A percentile compares a stretch with the other conserved stretches of the same genome.
Evolutionary conservation across 2,888 invertebrate species (phyloP).

Genomic region (Slavum lentiscoides): DNA sequence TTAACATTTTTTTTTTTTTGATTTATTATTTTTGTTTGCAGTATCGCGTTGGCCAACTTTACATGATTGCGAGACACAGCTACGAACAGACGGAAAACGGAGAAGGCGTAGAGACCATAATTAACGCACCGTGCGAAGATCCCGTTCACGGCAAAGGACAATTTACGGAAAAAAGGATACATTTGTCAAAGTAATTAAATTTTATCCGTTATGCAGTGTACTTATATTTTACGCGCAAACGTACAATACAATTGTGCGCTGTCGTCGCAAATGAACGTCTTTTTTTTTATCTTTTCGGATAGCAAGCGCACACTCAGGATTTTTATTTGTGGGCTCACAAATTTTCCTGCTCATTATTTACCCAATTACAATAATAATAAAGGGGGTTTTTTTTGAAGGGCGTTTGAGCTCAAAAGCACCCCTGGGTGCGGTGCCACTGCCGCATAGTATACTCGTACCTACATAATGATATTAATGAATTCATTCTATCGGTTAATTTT

Average conservation of each 20-base stretch:
- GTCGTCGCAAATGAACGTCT: too few species aligned
- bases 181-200: conserved; percentile 76
- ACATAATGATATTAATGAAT: too few species aligned
- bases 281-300: neutral
- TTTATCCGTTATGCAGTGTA: conserved; percentile 21
- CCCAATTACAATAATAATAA: too few species aligned
- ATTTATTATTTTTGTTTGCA: conserved; percentile 60
- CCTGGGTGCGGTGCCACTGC: too few species aligned
- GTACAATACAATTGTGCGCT: too few species aligned
- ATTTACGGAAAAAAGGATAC: conserved; percentile 87
- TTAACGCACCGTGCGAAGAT: conserved; percentile 79
- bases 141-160: conserved; percentile 80
- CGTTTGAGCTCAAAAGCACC: too few species aligned
- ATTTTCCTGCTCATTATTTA: too few species aligned
- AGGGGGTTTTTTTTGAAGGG: too few species aligned
- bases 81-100: conserved; percentile 86
- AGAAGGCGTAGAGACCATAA: conserved; percentile 89
- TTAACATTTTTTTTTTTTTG: neutral
- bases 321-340: too few species aligned
- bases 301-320: too few species aligned
- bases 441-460: too few species aligned
- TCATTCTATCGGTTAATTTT: too few species aligned
- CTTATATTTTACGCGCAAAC: neutral
- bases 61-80: conserved; percentile 93
- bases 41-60: conserved; percentile 89